A percentile compares a stretch with the other conserved stretches of the same genome.
phyloP scores from a whole-genome alignment of 2,113 vertebrate genomes.

The Myiozetetes cayanensis region DNA sequence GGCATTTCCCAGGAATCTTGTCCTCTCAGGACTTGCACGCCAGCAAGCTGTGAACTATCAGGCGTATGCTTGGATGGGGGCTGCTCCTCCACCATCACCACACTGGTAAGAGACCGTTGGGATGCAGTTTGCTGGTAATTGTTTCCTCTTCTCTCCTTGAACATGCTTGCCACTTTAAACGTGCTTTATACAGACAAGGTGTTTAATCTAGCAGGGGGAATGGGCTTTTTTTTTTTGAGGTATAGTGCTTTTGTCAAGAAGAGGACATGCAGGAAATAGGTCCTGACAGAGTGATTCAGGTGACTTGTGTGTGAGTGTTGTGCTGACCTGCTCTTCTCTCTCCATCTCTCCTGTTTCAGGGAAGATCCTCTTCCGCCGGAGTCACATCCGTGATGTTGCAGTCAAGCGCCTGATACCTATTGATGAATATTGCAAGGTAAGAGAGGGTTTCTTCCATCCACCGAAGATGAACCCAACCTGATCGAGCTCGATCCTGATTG shows the following conservation, averaged over 20 bases:
- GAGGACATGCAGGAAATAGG: neutral
- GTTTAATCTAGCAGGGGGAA: neutral
- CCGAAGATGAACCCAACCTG: neutral
- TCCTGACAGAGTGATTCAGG: neutral
- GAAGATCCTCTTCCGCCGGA: constrained; percentile 97
- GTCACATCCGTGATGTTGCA: constrained; percentile 95
- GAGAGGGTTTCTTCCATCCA: neutral
- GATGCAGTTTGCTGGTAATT: neutral
- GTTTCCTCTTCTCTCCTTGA: neutral
- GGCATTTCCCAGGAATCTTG: neutral
- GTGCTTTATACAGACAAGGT: neutral
- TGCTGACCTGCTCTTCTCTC: neutral
- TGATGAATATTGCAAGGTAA: constrained; percentile 97
- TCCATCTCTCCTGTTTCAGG: constrained; percentile 72
- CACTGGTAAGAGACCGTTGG: neutral
- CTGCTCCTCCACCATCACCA: accelerated
- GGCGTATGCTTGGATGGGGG: neutral
- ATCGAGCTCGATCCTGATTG: neutral
- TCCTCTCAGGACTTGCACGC: neutral
- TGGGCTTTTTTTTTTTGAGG: neutral
- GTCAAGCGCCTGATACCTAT: constrained; percentile 96
- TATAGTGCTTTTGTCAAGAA: neutral
- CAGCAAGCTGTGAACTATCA: neutral
- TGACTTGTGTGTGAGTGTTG: neutral
- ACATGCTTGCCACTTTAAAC: accelerated